A percentile compares a stretch with the other conserved stretches of the same genome.
phyloP scores from a whole-genome alignment of 1,140 invertebrate species.

The Campodea augens region DNA sequence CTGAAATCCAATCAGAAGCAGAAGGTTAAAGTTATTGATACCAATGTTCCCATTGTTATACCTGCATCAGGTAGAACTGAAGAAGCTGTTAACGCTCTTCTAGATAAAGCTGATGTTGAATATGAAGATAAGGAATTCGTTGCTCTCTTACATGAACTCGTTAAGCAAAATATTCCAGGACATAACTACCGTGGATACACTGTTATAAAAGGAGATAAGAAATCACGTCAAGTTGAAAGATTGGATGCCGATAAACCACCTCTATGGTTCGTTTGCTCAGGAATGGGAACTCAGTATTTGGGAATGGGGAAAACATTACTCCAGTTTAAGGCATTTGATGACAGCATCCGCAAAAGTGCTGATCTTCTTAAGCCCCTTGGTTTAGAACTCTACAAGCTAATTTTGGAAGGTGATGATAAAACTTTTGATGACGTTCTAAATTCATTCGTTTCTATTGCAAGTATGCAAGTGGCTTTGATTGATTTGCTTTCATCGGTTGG shows the following conservation, averaged over 20 bases:
- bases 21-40: slow-evolving; percentile 19
- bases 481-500: slow-evolving; percentile 60
- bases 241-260: too few species aligned
- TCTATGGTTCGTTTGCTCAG: slow-evolving; percentile 75
- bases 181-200: slow-evolving; percentile 27
- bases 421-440: slow-evolving; percentile 66
- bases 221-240: slow-evolving; percentile 14
- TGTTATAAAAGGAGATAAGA: slow-evolving; percentile 21
- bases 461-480: slow-evolving; percentile 76
- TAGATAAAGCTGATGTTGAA: slow-evolving; percentile 33
- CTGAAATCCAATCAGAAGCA: slow-evolving; percentile 32
- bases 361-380: slow-evolving; percentile 52
- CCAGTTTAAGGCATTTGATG: slow-evolving; percentile 53
- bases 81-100: slow-evolving; percentile 43
- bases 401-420: slow-evolving; percentile 51
- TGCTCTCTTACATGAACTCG: slow-evolving; percentile 24
- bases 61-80: slow-evolving; percentile 43
- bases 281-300: slow-evolving; percentile 77
- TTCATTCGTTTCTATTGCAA: slow-evolving; percentile 82
- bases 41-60: slow-evolving; percentile 42
- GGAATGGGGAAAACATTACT: slow-evolving; percentile 60
- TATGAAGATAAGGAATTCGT: slow-evolving; percentile 20
- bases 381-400: slow-evolving; percentile 58
- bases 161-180: slow-evolving; percentile 16
- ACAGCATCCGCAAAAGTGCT: slow-evolving; percentile 53